These are phyloP conservation scores for Phalacrocorax pelagicus DNA, from an alignment of 2,113 vertebrate species.

Conservation along the genomic window DNA sequence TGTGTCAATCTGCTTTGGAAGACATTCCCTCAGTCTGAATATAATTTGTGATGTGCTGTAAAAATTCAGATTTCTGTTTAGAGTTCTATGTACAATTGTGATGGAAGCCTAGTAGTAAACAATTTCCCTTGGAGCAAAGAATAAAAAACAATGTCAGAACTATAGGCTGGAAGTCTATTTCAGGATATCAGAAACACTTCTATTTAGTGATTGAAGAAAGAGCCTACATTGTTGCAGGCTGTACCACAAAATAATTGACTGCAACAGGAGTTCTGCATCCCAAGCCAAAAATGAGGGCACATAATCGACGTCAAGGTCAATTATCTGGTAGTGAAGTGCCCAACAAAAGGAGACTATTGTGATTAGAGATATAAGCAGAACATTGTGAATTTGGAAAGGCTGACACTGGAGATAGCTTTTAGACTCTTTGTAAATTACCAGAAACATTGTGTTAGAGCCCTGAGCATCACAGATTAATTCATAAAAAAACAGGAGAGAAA, in stretches of 20 bases:
- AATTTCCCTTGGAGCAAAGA: slow-evolving; percentile 53
- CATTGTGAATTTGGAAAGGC: slow-evolving; percentile 71
- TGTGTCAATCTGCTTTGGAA: slow-evolving; percentile 27
- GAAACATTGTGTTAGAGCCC: slow-evolving; percentile 63
- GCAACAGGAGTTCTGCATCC: slow-evolving; percentile 76
- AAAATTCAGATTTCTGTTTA: neutral
- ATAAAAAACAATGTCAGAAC: slow-evolving; percentile 69
- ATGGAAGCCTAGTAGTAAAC: slow-evolving; percentile 45
- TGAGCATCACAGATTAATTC: slow-evolving; percentile 27
- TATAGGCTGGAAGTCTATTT: slow-evolving; percentile 71
- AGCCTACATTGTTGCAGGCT: slow-evolving; percentile 72
- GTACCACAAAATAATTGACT: slow-evolving; percentile 79
- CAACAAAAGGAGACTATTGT: slow-evolving; percentile 80
- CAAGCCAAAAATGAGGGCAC: slow-evolving; percentile 77
- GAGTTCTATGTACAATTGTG: neutral
- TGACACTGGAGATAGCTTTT: slow-evolving; percentile 64
- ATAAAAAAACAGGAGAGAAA: neutral
- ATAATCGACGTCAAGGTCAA: slow-evolving; percentile 80
- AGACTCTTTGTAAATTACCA: slow-evolving; percentile 64
- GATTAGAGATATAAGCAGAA: slow-evolving; percentile 77
- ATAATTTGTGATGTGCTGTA: neutral
- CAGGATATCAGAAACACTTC: slow-evolving; percentile 73
- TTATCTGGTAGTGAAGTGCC: slow-evolving; percentile 75
- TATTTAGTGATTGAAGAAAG: slow-evolving; percentile 74
- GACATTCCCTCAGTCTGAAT: neutral